Evolutionary conservation across 2,113 vertebrate species (phyloP).

Genomic region (Ctenomys sociabilis): DNA sequence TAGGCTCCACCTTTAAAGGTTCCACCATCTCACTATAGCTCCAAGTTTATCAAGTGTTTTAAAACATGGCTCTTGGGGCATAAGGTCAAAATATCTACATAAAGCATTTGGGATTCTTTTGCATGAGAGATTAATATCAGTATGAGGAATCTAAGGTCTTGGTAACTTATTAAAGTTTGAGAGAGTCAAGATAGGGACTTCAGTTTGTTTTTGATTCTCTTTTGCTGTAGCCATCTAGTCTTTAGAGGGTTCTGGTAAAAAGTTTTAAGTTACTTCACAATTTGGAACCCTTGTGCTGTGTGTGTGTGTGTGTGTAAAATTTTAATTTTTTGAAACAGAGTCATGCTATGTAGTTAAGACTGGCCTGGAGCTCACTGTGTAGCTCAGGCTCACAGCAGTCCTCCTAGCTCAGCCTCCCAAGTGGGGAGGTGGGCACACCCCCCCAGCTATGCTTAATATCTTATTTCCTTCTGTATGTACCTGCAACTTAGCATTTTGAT

Average conservation of each 20-base stretch:
- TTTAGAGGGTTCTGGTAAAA: not conserved
- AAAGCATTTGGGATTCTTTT: constrained; percentile 38
- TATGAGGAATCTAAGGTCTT: constrained; percentile 13
- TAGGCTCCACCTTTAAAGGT: not conserved
- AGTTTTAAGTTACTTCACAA: not conserved
- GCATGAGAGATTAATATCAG: not conserved
- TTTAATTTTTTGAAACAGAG: not conserved
- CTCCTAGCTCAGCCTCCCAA: not conserved
- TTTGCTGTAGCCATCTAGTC: not conserved
- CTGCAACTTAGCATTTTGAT: not conserved
- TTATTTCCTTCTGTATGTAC: constrained; percentile 20
- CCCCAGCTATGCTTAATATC: not conserved
- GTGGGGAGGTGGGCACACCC: not conserved
- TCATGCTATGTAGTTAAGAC: not conserved
- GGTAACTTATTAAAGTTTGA: not conserved
- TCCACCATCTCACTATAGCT: not conserved
- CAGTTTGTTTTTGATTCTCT: not conserved
- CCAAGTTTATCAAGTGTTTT: not conserved
- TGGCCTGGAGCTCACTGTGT: not conserved
- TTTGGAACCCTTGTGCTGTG: not conserved
- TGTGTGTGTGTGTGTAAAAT: not conserved
- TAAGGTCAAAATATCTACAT: not conserved
- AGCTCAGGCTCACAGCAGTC: not conserved
- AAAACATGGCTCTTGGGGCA: not conserved
- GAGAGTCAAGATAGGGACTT: not conserved